phyloP scores from a whole-genome alignment of 2,797 vertebrate genomes.

The Sciurus vulgaris region DNA sequence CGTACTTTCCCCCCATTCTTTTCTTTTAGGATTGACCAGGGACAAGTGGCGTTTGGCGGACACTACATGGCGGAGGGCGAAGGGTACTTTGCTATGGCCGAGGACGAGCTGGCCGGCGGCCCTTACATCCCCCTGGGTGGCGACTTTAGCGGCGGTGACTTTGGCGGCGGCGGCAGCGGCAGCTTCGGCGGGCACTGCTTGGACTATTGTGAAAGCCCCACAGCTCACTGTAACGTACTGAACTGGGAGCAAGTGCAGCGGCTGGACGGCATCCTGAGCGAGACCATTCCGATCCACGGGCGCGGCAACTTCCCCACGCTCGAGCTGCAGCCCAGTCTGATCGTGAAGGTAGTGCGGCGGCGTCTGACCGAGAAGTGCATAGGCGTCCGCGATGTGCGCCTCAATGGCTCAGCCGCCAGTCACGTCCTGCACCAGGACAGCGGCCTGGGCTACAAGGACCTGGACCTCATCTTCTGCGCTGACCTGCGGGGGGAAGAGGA shows the following conservation, averaged over 20 bases:
- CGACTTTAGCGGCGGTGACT: constrained; percentile 67
- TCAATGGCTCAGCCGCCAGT: constrained; percentile 98
- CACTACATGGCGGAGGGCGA: constrained; percentile 78
- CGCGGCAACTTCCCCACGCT: constrained; percentile 99
- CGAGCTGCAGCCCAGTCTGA: constrained; percentile 96
- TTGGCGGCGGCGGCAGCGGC: constrained; percentile 50
- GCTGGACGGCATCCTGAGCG: constrained; percentile 96
- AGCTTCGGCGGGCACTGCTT: constrained; percentile 69
- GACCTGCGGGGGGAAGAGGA: constrained; percentile 96
- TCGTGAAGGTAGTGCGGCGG: constrained; percentile 96
- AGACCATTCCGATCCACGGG: constrained; percentile 98
- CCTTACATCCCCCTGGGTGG: constrained; percentile 77
- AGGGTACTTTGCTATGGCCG: constrained; percentile 91
- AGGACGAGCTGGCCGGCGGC: constrained; percentile 89
- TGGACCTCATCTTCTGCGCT: constrained; percentile 99
- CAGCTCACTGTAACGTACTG: constrained; percentile 94
- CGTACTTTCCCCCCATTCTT: constrained; percentile 7
- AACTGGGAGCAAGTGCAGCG: constrained; percentile 99
- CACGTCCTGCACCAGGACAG: constrained; percentile 97
- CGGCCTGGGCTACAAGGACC: constrained; percentile 98
- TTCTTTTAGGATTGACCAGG: constrained; percentile 73
- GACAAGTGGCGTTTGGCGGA: constrained; percentile 71
- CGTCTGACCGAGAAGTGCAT: constrained; percentile 96
- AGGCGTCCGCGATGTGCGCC: constrained; percentile 94
- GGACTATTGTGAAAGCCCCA: constrained; percentile 85